Percentiles rank a stretch among this genome's conserved stretches.
Evolutionary conservation across 2,797 vertebrate genomes (phyloP).

Genomic region (Hemitrygon akajei): DNA sequence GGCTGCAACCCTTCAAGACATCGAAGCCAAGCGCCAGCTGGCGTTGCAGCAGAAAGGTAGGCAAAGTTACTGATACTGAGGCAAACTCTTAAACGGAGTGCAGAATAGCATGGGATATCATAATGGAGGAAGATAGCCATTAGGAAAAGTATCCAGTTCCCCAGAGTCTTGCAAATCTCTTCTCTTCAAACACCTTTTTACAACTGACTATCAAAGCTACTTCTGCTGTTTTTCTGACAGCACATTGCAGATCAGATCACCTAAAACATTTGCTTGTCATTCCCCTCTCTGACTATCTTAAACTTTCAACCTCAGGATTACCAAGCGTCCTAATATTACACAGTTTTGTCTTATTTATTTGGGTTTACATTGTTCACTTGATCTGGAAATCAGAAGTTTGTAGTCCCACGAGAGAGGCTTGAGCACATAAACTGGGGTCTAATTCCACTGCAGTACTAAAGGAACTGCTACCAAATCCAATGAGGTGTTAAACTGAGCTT

Average conservation of each 20-base stretch:
- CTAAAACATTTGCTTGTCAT: background rate
- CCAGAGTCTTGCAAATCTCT: background rate
- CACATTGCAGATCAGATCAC: background rate
- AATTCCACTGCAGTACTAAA: too few species aligned
- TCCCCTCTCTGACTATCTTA: background rate
- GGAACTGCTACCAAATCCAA: too few species aligned
- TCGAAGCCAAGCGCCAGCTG: constrained; percentile 84
- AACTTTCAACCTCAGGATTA: background rate
- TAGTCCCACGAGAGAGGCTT: background rate
- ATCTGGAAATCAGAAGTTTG: background rate
- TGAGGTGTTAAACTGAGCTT: too few species aligned
- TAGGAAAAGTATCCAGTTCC: background rate
- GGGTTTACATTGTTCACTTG: background rate
- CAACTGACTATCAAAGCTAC: background rate
- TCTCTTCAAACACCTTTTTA: background rate
- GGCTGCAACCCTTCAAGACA: constrained; percentile 84
- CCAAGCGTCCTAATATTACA: background rate
- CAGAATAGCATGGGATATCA: background rate
- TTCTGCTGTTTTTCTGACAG: background rate
- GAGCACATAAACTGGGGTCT: background rate
- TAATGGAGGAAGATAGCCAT: background rate
- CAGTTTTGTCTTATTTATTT: background rate
- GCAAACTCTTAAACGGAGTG: background rate
- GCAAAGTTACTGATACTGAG: background rate
- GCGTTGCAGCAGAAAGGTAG: constrained; percentile 92